Percentiles rank a stretch among this genome's conserved stretches.
Conservation (phyloP, 1,140 invertebrate species). For the Drosophila azteca region DNA sequence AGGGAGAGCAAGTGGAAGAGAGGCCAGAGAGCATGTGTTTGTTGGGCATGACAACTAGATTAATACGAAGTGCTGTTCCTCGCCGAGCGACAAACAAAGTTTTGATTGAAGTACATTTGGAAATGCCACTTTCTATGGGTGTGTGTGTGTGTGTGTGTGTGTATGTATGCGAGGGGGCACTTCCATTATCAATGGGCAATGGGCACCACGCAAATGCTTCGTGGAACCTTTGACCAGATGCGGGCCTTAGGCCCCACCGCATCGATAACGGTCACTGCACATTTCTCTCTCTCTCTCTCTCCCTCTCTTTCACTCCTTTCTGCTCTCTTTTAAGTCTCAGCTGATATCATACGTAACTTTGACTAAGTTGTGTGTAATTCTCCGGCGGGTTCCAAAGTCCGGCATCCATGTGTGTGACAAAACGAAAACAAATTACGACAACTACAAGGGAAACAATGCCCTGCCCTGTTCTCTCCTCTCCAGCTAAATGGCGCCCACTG, state of each 20-base stretch:
- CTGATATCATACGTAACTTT: constrained; percentile 45
- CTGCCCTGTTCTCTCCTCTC: not conserved
- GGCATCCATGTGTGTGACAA: constrained; percentile 12
- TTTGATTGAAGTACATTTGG: constrained; percentile 39
- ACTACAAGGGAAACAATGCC: constrained; percentile 13
- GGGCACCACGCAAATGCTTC: constrained; percentile 46
- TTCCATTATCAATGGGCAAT: constrained; percentile 51
- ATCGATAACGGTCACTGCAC: constrained; percentile 45
- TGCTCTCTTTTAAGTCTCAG: not conserved
- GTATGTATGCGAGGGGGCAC: constrained; percentile 25
- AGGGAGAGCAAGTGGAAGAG: not conserved
- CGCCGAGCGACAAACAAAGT: constrained; percentile 31
- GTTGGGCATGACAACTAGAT: constrained; percentile 44
- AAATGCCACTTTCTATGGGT: constrained; percentile 6
- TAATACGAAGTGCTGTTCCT: constrained; percentile 32
- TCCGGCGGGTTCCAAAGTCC: constrained; percentile 43
- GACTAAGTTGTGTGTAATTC: constrained; percentile 51
- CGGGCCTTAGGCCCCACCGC: constrained; percentile 14
- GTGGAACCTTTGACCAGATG: constrained; percentile 50
- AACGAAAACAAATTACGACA: constrained; percentile 36
- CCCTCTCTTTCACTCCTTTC: not conserved
- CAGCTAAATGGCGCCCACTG: not conserved
- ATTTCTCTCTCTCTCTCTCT: not conserved
- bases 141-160: constrained; percentile 9
- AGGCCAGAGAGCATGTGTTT: constrained; percentile 24